Evolutionary conservation across 2,113 vertebrate species (phyloP).

Genomic region (Dendropsophus ebraccatus): DNA sequence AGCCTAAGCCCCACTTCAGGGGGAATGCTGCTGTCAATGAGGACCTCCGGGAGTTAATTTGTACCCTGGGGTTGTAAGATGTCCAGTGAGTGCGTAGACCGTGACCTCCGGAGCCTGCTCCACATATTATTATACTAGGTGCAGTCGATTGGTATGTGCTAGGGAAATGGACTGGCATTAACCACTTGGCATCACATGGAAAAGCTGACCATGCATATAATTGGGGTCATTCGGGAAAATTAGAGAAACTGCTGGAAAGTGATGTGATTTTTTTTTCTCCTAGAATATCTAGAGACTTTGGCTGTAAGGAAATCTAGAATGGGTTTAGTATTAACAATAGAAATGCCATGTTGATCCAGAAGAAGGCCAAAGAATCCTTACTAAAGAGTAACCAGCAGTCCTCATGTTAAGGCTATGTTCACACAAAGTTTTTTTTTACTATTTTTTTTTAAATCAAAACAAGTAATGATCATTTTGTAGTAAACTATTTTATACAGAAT

Average conservation of each 20-base stretch:
- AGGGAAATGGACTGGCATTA: neutral
- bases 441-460: too few relatives aligned
- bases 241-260: neutral
- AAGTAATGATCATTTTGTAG: too few relatives aligned
- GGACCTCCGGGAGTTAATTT: neutral
- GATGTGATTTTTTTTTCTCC: neutral
- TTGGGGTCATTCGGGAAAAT: neutral
- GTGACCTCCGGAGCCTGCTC: neutral
- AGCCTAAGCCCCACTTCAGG: slow-evolving; percentile 8
- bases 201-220: neutral
- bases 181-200: neutral
- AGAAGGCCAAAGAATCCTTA: neutral
- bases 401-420: too few relatives aligned
- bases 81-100: neutral
- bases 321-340: neutral
- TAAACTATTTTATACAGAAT: too few relatives aligned
- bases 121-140: neutral
- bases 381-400: neutral
- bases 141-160: neutral
- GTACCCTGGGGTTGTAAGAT: slow-evolving; percentile 9
- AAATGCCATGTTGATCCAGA: neutral
- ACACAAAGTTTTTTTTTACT: too few relatives aligned
- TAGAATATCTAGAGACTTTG: neutral
- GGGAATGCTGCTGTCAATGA: slow-evolving; percentile 1
- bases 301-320: neutral